Evolutionary conservation across 37 sponge, comb jelly and placozoan genomes (phyloP).

Genomic region (Aplysina aerophoba): DNA sequence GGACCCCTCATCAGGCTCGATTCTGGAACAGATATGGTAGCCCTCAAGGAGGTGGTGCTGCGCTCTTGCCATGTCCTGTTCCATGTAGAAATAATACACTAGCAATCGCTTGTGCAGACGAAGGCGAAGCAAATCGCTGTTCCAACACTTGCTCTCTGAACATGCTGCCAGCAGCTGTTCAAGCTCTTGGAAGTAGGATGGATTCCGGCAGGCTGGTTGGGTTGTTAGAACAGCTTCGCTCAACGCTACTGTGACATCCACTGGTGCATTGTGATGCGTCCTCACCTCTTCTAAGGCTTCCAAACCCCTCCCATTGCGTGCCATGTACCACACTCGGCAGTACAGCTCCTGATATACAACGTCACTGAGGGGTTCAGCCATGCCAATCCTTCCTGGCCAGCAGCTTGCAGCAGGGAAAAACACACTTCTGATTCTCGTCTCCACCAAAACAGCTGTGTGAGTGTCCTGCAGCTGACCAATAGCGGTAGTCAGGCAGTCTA

Average conservation of each 20-base stretch:
- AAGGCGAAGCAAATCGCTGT: not conserved
- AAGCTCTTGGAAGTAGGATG: not conserved
- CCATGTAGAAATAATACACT: conserved; percentile 10
- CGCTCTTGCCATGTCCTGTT: conserved; percentile 16
- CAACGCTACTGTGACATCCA: not conserved
- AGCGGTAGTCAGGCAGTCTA: not conserved
- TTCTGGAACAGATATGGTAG: not conserved
- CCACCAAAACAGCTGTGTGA: not conserved
- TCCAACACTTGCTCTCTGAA: not conserved
- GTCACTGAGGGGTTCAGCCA: not conserved
- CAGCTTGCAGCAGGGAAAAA: conserved; percentile 3
- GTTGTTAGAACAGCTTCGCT: not conserved
- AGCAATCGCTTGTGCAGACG: conserved; percentile 9
- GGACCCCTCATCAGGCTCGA: conserved; percentile 9
- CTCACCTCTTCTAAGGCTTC: not conserved
- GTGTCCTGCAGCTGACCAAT: not conserved
- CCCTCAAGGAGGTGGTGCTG: not conserved
- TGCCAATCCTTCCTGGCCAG: not conserved
- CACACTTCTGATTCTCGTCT: not conserved
- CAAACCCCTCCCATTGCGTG: not conserved
- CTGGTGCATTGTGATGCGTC: not conserved
- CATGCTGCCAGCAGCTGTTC: not conserved
- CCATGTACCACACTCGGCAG: not conserved
- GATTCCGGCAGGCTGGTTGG: not conserved
- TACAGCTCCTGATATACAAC: not conserved